Conservation (phyloP, 2,113 vertebrate genomes). For the Indri indri region DNA sequence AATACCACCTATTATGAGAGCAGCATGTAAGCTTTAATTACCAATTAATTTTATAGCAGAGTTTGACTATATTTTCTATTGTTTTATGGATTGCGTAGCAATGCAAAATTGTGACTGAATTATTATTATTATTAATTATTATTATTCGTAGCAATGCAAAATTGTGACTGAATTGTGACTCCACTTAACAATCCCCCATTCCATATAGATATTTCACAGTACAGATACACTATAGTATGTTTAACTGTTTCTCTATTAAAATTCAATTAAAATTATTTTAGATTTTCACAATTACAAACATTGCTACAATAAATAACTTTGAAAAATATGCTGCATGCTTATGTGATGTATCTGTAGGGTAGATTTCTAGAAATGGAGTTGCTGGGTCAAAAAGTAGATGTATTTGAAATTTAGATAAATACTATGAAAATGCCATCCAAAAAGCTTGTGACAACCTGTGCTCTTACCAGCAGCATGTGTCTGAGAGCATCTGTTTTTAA, state of each 20-base stretch:
- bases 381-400: not conserved
- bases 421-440: not conserved
- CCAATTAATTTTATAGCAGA: slow-evolving; percentile 21
- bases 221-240: not conserved
- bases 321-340: not conserved
- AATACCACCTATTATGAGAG: not conserved
- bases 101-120: not conserved
- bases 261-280: slow-evolving; percentile 27
- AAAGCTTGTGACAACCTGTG: not conserved
- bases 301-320: not conserved
- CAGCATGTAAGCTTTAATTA: not conserved
- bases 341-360: not conserved
- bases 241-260: not conserved
- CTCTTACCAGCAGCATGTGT: not conserved
- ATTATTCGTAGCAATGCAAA: not conserved
- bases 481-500: not conserved
- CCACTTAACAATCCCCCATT: not conserved
- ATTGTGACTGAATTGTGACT: slow-evolving; percentile 2
- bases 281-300: slow-evolving; percentile 19
- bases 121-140: no score
- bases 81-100: not conserved
- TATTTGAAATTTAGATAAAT: slow-evolving; percentile 41
- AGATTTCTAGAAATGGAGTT: slow-evolving; percentile 43
- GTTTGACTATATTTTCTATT: slow-evolving; percentile 31
- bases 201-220: not conserved